Base-by-base conservation (phyloP, 37 sponge, comb jelly and placozoan genomes). In the Halichondria panicea region DNA sequence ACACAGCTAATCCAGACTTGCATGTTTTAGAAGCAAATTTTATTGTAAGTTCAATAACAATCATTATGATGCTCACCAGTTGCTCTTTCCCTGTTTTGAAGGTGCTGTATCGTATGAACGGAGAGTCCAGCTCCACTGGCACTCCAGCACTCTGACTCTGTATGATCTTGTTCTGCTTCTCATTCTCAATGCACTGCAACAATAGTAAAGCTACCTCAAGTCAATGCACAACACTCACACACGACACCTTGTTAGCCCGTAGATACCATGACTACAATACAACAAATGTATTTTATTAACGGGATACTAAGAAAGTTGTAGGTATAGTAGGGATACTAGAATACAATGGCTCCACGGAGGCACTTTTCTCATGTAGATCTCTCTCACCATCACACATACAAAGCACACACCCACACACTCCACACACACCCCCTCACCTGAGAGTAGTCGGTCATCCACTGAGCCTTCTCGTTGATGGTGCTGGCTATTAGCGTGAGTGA, bases 51-150 rank as follows among this genome's bases (percentile, higher is more conserved):
- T 18, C 11, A 18, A 15, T 48, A 15, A 48, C 15, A 48, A 8
- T 30, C 50, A 76, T 33, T n/a, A 24, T 66, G 33, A 66, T 22
- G 43, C 71, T 76, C 28, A 84, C 81, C 81, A 86, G 70, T 57
- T 79, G 87, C 43, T 86, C 87, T 56, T 74, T 79, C 41, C 87
- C 87, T 19, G 67, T 86, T 68, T 42, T 86, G 69, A 79, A 74
- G 7, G 80, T 79, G 69, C 69, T 74, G 70, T 79, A 86, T 57
- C 80, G 52, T 37, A 86, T 86, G 67, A 79, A 79, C 81, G 37
- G 73, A 59, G 87, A 79, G 68, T 61, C 74, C 50, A 86, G 37
- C 44, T 86, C 87, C 48, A 73, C 80, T 31, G 80, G 81, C 30
- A 68, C 58, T 4, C 87, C 87, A 46, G 38, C 46, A 66, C 80